phyloP scores from a whole-genome alignment of 2,888 invertebrate species.

The Drosophila borborema region DNA sequence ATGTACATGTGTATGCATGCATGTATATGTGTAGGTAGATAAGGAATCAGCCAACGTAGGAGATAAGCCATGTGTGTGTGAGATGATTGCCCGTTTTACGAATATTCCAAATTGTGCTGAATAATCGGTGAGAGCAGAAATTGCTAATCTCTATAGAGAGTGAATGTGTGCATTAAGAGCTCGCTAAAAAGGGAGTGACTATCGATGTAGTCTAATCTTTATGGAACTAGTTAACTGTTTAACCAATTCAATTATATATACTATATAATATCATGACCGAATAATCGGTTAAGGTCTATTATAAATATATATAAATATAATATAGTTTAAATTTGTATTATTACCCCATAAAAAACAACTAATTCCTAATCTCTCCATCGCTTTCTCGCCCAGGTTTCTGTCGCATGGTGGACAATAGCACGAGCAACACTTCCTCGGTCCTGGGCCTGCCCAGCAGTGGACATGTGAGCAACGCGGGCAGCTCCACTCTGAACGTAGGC shows the following conservation, averaged over 20 bases:
- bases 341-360: neutral
- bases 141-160: slow-evolving; percentile 11
- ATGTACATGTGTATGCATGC: no score
- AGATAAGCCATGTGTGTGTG: slow-evolving; percentile 31
- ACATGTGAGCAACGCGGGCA: slow-evolving; percentile 73
- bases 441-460: slow-evolving; percentile 78
- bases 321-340: no score
- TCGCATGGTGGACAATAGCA: slow-evolving; percentile 90
- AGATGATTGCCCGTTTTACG: slow-evolving; percentile 27
- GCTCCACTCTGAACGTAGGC: slow-evolving; percentile 63
- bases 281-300: no score
- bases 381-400: slow-evolving; percentile 89
- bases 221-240: neutral
- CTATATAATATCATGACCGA: no score
- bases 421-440: slow-evolving; percentile 84
- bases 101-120: slow-evolving; percentile 24
- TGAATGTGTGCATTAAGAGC: neutral
- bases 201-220: neutral
- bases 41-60: slow-evolving; percentile 14
- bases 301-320: neutral
- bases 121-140: slow-evolving; percentile 22
- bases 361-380: neutral
- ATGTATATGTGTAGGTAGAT: slow-evolving; percentile 16
- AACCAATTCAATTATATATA: neutral
- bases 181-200: neutral